Base-by-base conservation (phyloP, 2,888 invertebrate species). In the Paralinhomoeus sp. region DNA sequence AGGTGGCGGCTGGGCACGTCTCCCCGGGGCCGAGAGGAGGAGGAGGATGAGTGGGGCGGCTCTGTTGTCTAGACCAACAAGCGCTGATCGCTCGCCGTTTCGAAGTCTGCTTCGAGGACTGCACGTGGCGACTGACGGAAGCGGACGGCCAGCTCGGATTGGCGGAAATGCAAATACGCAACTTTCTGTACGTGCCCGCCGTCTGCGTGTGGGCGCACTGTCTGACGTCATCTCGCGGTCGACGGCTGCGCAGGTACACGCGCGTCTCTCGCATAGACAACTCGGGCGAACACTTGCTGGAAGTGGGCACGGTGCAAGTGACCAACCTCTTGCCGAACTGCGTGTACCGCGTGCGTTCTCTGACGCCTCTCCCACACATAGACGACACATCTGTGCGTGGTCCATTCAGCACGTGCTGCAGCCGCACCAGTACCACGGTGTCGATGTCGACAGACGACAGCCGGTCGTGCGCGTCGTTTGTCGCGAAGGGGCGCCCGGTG, bases 21-120 rank as follows among this genome's bases (percentile, higher is more conserved):
- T 51, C 47, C 45, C 48, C 20, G 44, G n/a, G n/a, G n/a, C n/a
- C n/a, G n/a, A n/a, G n/a, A n/a, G n/a, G n/a, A n/a, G n/a, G n/a
- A n/a, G n/a, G 51, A 5, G 47, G 45, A 24, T 46, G 50, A 24
- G 76, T 76, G 57, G 75, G 76, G 2, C 73, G 37, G 33, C 17
- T 42, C 27, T n/a, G n/a, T n/a, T 12, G 12, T 42, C 9, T 23
- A 36, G 49, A 51, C 23, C 43, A 39, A 20, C 38, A 44, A 24
- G 45, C 48, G 1, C 39, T 48, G 2, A 49, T 53, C 12, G 51
- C 50, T 12, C 42, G 52, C 21, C 75, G 78, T 1, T 80, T 80
- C 54, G 83, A 93, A 69, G 91, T 97, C 56, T 93, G 87, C 65
- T 97, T 99, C 66, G 89, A 91, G 66, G 82, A 85, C 57, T 93